phyloP scores from a whole-genome alignment of 35 echinoderm and acorn worm genomes.

The Strongylocentrotus purpuratus region DNA sequence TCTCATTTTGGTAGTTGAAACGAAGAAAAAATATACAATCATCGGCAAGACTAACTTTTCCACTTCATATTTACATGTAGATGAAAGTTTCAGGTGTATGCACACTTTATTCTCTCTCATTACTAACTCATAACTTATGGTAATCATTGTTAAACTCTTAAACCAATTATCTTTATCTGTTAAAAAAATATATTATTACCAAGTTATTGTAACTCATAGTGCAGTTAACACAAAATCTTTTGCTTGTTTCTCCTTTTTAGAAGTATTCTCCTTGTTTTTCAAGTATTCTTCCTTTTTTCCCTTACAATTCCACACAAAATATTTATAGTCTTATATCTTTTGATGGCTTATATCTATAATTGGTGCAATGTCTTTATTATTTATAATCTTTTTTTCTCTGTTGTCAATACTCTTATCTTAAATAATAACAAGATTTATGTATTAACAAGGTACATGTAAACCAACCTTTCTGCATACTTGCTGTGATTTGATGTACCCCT shows the following conservation, averaged over 20 bases:
- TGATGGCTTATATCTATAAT: too few species aligned
- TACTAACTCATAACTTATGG: not conserved
- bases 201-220: too few species aligned
- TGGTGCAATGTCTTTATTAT: too few species aligned
- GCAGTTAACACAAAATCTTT: too few species aligned
- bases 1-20: not conserved
- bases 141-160: not conserved
- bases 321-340: not conserved
- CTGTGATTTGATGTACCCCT: not conserved
- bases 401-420: not conserved
- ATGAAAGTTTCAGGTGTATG: not conserved
- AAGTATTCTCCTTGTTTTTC: too few species aligned
- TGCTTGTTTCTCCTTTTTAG: too few species aligned
- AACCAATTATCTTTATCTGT: not conserved
- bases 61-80: not conserved
- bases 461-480: not conserved
- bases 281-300: not conserved
- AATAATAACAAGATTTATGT: not conserved
- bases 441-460: not conserved
- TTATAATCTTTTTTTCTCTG: not conserved
- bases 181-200: too few species aligned
- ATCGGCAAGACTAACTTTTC: not conserved
- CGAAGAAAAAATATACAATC: not conserved
- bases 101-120: not conserved
- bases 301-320: not conserved